Base-by-base conservation (phyloP, 2,113 vertebrate species). In the Tricholaema leucomelas region DNA sequence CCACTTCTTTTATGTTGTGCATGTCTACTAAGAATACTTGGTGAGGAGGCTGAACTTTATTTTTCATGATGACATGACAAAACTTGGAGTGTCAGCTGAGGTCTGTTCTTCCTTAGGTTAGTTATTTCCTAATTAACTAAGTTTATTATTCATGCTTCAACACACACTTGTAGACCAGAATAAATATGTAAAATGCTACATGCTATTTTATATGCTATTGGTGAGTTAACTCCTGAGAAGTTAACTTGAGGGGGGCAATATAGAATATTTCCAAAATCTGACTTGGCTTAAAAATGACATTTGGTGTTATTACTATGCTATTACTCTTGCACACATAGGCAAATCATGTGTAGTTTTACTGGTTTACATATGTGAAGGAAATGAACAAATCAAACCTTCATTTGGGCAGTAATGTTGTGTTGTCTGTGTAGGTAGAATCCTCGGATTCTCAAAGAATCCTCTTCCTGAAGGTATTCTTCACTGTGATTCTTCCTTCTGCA, bases 121-220 rank as follows among this genome's bases (percentile, higher is more conserved):
- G 24, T 69, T 81, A 64, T 77, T 90, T 93, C 48, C 70, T 90
- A 92, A 94, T 92, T 93, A 92, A 56, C 64, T 67, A 71, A 8
- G 54, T 25, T 61, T 88, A 74, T 86, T 94, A 91, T 50, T 50
- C 46, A 48, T 48, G 46, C 46, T 21, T 88, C 85, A 91, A 60
- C 27, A 58, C n/a, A 17, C 44, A 65, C 36, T 58, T 81, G 63
- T 59, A 82, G 74, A 84, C 78, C 44, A 73, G 71, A 92, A 89
- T 44, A 87, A 91, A 80, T 76, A 24, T 67, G 46, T 83, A 36
- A 64, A 69, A 83, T 33, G 35, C 33, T 63, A 40, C 18, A 12
- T 38, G 8, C 12, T 88, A 36, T 93, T 92, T 93, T 92, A 85
- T 65, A 48, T 48, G 46, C 46, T 48, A 48, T 48, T 23, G 23